Base-by-base conservation (phyloP, 2,797 vertebrate genomes). In the Rousettus madagascariensis region DNA sequence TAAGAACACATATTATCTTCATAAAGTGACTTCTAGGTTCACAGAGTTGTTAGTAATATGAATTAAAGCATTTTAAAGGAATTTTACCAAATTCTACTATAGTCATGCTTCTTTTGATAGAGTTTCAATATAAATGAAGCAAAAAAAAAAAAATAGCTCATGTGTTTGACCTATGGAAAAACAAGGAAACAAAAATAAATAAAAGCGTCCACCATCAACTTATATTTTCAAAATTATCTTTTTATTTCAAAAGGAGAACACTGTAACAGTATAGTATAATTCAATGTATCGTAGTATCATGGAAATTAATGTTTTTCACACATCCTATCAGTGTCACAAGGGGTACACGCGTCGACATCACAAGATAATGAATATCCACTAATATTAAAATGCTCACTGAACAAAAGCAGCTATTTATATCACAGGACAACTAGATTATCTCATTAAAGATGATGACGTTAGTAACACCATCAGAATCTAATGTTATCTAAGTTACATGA, bases 371-470 rank as follows among this genome's bases (percentile, higher is more conserved):
- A 71, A 36, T 41, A 4, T 53, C 17, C 51, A 59, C 1, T 9
- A 84, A 86, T 66, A 74, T 19, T 43, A 61, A 68, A 51, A 26
- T 69, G 7, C 8, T 96, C 6, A 38, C 49, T 91, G 19, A 59
- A 12, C 6, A 33, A 28, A 86, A 46, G 20, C 84, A 87, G 28
- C 10, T 24, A 49, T 93, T 84, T 77, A 22, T 8, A 80, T 87
- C 11, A 38, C 10, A 79, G 38, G 26, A 65, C 19, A 91, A 84
- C 83, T 28, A 57, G 38, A 86, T 53, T 11, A 46, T 87, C 19
- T 96, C 89, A 83, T 74, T 95, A 91, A 91, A 72, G 28, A 90
- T 86, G 74, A 80, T 53, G 59, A 59, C 46, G 26, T 90, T 96
- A 94, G 77, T 66, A 75, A 80, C 0, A 43, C 17, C 1, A 51